Conservation (phyloP, 2,888 invertebrate species). For the Platerodrilus igneus region DNA sequence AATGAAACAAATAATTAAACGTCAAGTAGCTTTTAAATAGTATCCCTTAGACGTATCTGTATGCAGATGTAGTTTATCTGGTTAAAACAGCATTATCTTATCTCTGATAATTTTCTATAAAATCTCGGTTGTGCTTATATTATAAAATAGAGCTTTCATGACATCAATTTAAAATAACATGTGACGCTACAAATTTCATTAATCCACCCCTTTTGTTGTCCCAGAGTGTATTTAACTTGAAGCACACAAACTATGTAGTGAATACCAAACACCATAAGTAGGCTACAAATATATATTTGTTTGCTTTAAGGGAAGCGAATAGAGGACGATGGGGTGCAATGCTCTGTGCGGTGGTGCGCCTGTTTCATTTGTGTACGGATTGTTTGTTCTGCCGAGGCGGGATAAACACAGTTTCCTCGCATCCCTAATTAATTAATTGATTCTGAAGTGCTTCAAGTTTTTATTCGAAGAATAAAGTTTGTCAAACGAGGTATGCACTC, state of each 20-base stretch:
- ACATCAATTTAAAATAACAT: too few relatives aligned
- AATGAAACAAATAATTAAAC: too few relatives aligned
- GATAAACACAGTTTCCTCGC: slow-evolving; percentile 26
- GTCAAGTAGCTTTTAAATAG: too few relatives aligned
- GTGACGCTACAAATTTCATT: slow-evolving; percentile 13
- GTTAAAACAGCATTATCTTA: too few relatives aligned
- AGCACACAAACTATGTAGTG: slow-evolving; percentile 15
- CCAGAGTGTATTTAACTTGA: slow-evolving; percentile 18
- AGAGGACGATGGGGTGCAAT: slow-evolving; percentile 12
- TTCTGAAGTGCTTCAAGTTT: slow-evolving; percentile 24
- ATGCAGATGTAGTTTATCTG: too few relatives aligned
- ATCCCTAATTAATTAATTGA: slow-evolving; percentile 32
- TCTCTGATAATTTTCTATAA: too few relatives aligned
- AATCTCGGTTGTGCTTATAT: too few relatives aligned
- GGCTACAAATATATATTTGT: slow-evolving; percentile 29
- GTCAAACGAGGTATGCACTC: slow-evolving; percentile 16
- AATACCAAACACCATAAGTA: slow-evolving; percentile 26
- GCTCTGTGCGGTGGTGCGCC: slow-evolving; percentile 15
- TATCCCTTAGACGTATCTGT: too few relatives aligned
- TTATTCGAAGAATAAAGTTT: slow-evolving; percentile 15
- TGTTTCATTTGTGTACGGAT: slow-evolving; percentile 18
- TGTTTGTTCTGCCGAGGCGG: slow-evolving; percentile 29
- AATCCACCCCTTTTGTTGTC: slow-evolving; percentile 13
- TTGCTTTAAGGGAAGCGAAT: slow-evolving; percentile 21
- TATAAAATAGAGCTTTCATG: too few relatives aligned